phyloP scores from a whole-genome alignment of 2,888 invertebrate genomes.

The Zootermopsis nevadensis region DNA sequence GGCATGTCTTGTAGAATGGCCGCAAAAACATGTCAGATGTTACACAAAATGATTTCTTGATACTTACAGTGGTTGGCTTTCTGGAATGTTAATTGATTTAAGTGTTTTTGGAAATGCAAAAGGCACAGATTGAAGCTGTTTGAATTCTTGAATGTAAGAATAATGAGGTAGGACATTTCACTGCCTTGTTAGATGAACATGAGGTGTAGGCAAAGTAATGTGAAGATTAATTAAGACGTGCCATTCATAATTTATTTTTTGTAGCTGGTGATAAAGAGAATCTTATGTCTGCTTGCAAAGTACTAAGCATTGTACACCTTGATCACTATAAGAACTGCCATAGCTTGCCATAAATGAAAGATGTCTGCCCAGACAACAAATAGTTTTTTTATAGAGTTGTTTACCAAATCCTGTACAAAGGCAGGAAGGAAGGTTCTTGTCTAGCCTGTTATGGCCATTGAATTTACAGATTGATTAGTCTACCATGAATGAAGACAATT shows the following conservation, averaged over 20 bases:
- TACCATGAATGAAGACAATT: constrained; percentile 14
- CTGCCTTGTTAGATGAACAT: neutral
- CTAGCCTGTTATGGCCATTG: constrained; percentile 1
- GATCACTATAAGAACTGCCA: neutral
- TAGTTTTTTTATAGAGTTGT: constrained; percentile 30
- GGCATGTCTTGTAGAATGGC: no score
- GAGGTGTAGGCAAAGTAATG: neutral
- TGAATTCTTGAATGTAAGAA: no score
- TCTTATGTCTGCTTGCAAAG: neutral
- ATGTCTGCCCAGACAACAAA: constrained; percentile 1
- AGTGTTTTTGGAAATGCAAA: no score
- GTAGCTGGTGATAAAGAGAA: neutral
- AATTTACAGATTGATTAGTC: constrained; percentile 17
- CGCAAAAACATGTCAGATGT: no score
- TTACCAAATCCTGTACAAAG: constrained; percentile 7
- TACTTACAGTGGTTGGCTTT: no score
- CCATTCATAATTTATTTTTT: constrained; percentile 6
- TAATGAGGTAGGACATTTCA: neutral
- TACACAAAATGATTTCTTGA: no score
- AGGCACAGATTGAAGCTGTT: no score
- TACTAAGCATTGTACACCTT: neutral
- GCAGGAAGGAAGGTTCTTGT: neutral
- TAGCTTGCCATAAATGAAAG: constrained; percentile 8
- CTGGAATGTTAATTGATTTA: no score
- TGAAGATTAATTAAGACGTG: neutral